Evolutionary conservation across 1,140 invertebrate species (phyloP), one percentile per base, ranked within the genome.

Genomic region (Aphelinus certus): DNA sequence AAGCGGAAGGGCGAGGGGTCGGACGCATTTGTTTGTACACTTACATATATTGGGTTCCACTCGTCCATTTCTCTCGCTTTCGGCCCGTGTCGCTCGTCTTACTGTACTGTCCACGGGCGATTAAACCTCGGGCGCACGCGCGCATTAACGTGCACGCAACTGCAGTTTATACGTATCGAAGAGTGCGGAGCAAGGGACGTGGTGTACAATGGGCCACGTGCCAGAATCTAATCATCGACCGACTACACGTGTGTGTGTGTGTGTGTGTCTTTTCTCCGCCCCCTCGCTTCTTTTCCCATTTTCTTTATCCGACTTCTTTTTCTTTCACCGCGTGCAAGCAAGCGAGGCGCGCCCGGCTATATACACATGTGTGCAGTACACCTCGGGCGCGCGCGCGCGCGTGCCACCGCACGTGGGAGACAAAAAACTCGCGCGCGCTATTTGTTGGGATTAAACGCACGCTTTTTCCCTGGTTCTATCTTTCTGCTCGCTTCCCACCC

Each of bases 201-300:
- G 56, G 60, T 60, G 53, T 72, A 81, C 71, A 78, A 71, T 64
- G 67, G 74, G 83, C 47, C 83, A 84, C 83, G 83, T 84, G 83
- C 66, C 83, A 74, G 78, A 82, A 83, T 82, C 83, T 83, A 84
- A 84, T 84, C 81, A 84, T 80, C 73, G 68, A 67, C 10, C 66
- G 77, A 76, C 75, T 75, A 67, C 72, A 53, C 51, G 9, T 53
- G 51, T 9, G 9, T 53, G 66, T 58, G 75, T 74, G 71, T 61
- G 58, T 72, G 73, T 45, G 58, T 76, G 73, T 60, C 55, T 76
- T 60, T 73, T 47, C 70, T 65, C 26, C 72, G 68, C 60, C 53
- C 66, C 63, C 58, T 53, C 68, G 61, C 66, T 76, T 76, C 73
- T 75, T 77, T 70, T 42, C 65, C 49, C 9, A 6, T 0, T 53